Evolutionary conservation across 2,113 vertebrate species (phyloP).

Genomic region (Bos indicus): DNA sequence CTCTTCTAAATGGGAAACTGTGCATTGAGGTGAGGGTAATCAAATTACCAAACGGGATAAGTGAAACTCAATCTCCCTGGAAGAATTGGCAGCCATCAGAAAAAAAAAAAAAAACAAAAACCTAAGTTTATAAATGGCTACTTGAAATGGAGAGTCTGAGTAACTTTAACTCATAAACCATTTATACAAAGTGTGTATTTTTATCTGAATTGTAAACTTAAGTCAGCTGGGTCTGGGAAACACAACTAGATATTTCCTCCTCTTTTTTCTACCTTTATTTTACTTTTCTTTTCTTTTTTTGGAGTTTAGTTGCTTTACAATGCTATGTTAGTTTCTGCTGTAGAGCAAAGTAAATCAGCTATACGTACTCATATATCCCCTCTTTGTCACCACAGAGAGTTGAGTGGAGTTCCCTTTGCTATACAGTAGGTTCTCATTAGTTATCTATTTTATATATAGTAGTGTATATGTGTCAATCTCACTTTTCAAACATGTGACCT

Average conservation of each 20-base stretch:
- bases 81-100: neutral
- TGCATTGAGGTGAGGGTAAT: neutral
- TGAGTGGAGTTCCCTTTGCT: neutral
- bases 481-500: neutral
- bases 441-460: neutral
- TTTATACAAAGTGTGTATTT: neutral
- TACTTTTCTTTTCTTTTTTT: neutral
- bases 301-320: neutral
- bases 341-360: neutral
- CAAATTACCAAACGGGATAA: constrained; percentile 11
- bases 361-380: neutral
- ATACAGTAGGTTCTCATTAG: neutral
- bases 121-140: neutral
- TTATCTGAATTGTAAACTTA: neutral
- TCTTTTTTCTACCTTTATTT: neutral
- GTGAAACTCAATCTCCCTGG: neutral
- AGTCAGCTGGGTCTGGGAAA: neutral
- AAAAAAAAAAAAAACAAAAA: neutral
- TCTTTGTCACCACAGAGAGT: neutral
- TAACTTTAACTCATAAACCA: neutral
- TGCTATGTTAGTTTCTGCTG: neutral
- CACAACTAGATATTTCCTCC: neutral
- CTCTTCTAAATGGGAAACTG: neutral
- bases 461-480: neutral
- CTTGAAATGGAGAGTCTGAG: neutral